Percentiles rank a stretch among this genome's conserved stretches.
These are phyloP conservation scores for Oryzias melastigma DNA, from an alignment of 2,113 vertebrate genomes.

Conservation along the genomic window DNA sequence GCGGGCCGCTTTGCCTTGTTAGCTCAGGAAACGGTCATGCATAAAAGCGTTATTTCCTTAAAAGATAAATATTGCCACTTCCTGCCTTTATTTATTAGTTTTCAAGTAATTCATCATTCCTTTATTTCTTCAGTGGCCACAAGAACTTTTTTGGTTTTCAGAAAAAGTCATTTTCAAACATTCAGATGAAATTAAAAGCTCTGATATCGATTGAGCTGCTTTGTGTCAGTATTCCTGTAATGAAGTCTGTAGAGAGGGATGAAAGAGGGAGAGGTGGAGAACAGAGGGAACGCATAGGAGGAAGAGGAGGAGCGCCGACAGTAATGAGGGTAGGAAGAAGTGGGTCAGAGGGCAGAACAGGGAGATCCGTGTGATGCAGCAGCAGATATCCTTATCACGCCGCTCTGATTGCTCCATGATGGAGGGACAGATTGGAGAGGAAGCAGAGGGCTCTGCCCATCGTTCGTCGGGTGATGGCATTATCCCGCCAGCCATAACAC, in stretches of 20 bases:
- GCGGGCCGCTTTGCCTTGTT: constrained; percentile 13
- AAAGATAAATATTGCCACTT: background rate
- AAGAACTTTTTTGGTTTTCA: too few relatives aligned
- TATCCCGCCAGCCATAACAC: constrained; percentile 75
- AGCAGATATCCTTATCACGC: constrained; percentile 70
- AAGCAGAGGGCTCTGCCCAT: constrained; percentile 59
- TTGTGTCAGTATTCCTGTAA: background rate
- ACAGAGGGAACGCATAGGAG: background rate
- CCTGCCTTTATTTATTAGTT: constrained; percentile 12
- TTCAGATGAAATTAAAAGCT: background rate
- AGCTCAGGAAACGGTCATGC: background rate
- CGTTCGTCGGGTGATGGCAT: constrained; percentile 46
- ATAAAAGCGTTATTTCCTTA: constrained; percentile 1
- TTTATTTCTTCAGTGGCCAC: background rate
- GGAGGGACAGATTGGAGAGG: too few relatives aligned
- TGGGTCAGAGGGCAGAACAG: constrained; percentile 10
- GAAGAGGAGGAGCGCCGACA: constrained; percentile 4
- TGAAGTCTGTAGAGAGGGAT: background rate
- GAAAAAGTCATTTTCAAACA: too few relatives aligned
- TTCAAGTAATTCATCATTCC: background rate
- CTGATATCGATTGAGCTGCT: too few relatives aligned
- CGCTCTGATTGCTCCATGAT: constrained; percentile 59
- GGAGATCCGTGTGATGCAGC: constrained; percentile 58
- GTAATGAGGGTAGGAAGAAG: constrained; percentile 28
- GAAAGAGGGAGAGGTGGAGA: background rate